Evolutionary conservation across 2,113 vertebrate species (phyloP), one percentile per base, ranked within the genome.

Genomic region (Barnardius zonarius): DNA sequence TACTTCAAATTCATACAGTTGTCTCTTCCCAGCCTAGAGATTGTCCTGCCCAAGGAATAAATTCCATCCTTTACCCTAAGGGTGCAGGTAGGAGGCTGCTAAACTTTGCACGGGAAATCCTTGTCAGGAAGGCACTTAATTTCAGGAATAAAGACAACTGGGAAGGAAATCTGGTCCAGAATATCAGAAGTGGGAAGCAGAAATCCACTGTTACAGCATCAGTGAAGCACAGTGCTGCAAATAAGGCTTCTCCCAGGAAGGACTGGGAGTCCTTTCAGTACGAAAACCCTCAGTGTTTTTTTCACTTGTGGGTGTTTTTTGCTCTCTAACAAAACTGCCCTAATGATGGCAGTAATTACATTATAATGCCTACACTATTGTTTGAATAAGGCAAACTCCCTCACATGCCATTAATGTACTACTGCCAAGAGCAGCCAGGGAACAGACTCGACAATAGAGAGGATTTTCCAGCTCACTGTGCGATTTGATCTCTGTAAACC

Each of bases 401-500:
- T 72, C 88, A 54, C 63, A 89, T 44, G 63, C 77, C 92, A 72
- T 13, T 77, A 77, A 13, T 14, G 74, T 14, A 44, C 69, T 76
- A 37, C 62, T 61, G 84, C 66, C 93, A 86, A 63, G 89, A 95
- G 91, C 80, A 84, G 93, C 49, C 94, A 43, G 31, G 31, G 69
- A 92, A 72, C 84, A 81, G 84, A 78, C 61, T 15, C 90, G 22
- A 67, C 95, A 55, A 43, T 10, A 61, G 90, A 80, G 86, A 93
- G 92, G 96, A 91, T 94, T 95, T 96, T 89, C 87, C 87, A 86
- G 93, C 90, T 91, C 93, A 27, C 77, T 63, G 77, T 95, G 95
- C 0, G 73, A 91, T 87, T 75, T 92, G 92, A 96, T 95, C 96
- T 89, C 84, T 30, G 9, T 75, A 95, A 95, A 91, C 66, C 90